Conservation (phyloP, 2,888 invertebrate species). For the Tachina fera region DNA sequence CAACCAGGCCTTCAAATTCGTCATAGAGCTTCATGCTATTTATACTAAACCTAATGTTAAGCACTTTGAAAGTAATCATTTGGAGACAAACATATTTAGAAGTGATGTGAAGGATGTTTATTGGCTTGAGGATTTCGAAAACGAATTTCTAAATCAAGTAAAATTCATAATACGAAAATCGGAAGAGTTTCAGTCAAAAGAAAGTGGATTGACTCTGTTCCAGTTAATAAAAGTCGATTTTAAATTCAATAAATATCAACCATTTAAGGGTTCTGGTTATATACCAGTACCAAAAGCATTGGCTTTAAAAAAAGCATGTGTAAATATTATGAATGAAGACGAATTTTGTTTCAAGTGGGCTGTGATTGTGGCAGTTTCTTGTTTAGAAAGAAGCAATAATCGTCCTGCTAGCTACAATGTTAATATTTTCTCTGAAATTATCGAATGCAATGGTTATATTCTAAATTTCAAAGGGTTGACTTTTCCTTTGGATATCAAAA, state of each 20-base stretch:
- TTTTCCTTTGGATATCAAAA: constrained; percentile 22
- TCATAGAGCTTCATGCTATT: background rate
- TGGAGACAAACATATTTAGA: background rate
- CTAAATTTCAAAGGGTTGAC: constrained; percentile 16
- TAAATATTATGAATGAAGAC: constrained; percentile 20
- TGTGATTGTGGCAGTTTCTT: background rate
- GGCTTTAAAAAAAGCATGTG: background rate
- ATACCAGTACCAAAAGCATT: background rate
- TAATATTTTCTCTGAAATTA: background rate
- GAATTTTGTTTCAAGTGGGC: constrained; percentile 28
- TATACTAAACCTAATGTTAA: constrained; percentile 1
- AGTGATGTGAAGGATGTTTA: background rate
- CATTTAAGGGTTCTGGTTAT: constrained; percentile 16
- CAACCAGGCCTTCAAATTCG: constrained; percentile 3
- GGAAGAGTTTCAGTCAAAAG: constrained; percentile 7
- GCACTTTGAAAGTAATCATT: background rate
- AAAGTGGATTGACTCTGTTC: background rate
- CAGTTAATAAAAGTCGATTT: background rate
- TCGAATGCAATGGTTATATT: background rate
- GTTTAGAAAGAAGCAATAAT: rapidly evolving
- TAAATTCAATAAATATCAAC: constrained; percentile 37
- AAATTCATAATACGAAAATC: background rate
- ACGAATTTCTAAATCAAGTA: background rate
- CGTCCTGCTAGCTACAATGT: background rate
- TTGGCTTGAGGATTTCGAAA: background rate